Base-by-base conservation (phyloP, 1,140 invertebrate species). In the Nasonia vitripennis region DNA sequence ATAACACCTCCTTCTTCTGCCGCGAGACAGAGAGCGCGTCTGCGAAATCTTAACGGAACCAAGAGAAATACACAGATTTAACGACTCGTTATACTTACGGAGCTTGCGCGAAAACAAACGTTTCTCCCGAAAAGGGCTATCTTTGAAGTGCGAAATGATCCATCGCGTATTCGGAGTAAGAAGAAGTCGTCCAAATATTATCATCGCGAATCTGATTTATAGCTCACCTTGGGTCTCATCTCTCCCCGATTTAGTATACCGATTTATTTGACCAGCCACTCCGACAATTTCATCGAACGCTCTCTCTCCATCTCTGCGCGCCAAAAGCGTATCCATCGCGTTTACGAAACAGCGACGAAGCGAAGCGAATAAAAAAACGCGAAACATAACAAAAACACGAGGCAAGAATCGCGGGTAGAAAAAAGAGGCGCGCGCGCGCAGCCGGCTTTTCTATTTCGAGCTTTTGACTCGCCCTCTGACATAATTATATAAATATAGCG, bases 401-500 rank as follows among this genome's bases (percentile, higher is more conserved):
- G 48, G 27, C 68, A 23, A n/a, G 34, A 34, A n/a, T 80, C 71
- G 71, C 12, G 73, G 17, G 70, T 70, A 73, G 74, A 81, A 31
- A 80, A 74, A 80, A 31, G 81, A 75, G 31, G 20, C 34, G 31
- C 34, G n/a, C 41, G 62, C 23, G 68, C 17, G 80, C 17, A 51
- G 55, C 55, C 34, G 81, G 84, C 67, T 86, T 37, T 62, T 87
- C 86, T 91, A 90, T 89, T 91, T 91, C 81, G 86, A 87, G 87
- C 86, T 74, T 73, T 6, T 27, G 62, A 70, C 3, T 87, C 87
- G 86, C 84, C 82, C 85, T 91, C 89, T 90, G 88, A 89, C 89
- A 90, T 90, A 90, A 90, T 90, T 90, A 88, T 87, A 88, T 88
- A 90, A 89, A 91, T 91, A 91, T 91, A 91, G 90, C 55, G 20